A percentile compares a stretch with the other conserved stretches of the same genome.
phyloP scores from a whole-genome alignment of 2,888 invertebrate genomes.

The Xestia xanthographa region DNA sequence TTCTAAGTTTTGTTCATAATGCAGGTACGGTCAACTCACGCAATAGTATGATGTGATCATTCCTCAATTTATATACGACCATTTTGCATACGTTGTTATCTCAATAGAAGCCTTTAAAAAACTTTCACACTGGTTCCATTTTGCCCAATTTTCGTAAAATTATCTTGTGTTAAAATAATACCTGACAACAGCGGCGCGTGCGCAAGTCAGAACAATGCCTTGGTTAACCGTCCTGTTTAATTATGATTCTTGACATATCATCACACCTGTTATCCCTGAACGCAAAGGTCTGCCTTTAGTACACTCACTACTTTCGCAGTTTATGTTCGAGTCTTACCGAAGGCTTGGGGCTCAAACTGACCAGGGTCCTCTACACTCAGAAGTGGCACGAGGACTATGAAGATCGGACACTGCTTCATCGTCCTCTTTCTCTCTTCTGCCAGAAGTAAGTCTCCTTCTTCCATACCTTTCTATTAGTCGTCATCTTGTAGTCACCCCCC shows the following conservation, averaged over 20 bases:
- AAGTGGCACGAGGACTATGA: neutral
- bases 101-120: neutral
- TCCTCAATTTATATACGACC: neutral
- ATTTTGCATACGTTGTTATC: neutral
- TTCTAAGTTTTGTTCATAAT: neutral
- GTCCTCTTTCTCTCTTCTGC: neutral
- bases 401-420: neutral
- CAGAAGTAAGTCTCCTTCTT: neutral
- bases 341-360: neutral
- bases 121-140: slow-evolving; percentile 55
- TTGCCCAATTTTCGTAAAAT: slow-evolving; percentile 63
- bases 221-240: slow-evolving; percentile 57
- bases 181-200: slow-evolving; percentile 64
- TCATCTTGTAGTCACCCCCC: neutral
- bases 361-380: neutral
- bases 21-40: neutral
- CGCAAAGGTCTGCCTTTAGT: neutral
- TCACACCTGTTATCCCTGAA: neutral
- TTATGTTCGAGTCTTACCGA: neutral
- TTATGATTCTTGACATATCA: slow-evolving; percentile 32
- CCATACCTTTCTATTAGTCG: neutral
- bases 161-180: slow-evolving; percentile 53
- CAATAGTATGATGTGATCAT: neutral
- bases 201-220: slow-evolving; percentile 62
- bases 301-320: neutral